Conservation (phyloP, 2,797 vertebrate genomes). For the Argya squamiceps region DNA sequence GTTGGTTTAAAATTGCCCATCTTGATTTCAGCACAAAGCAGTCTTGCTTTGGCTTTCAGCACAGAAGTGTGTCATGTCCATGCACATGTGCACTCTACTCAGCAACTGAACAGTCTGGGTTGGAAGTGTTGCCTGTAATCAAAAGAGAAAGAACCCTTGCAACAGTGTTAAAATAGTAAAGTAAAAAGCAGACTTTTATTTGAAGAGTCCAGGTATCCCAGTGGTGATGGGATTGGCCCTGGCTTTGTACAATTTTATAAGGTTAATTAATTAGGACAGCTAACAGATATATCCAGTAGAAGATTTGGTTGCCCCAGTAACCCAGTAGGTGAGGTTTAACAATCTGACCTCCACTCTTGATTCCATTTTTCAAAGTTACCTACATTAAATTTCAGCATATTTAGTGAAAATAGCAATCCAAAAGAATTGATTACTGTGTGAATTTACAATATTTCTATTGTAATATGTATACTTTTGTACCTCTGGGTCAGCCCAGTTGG, state of each 20-base stretch:
- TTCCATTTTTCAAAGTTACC: no score
- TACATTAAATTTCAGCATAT: no score
- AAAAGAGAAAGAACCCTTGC: background rate
- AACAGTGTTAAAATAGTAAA: background rate
- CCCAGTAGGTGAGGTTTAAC: no score
- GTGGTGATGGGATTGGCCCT: no score
- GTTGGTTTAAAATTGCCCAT: background rate
- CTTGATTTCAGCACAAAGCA: background rate
- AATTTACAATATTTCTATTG: no score
- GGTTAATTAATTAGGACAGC: background rate
- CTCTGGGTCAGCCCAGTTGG: background rate
- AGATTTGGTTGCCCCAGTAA: background rate
- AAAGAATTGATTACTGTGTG: no score
- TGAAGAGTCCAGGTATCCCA: background rate
- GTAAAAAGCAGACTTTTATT: background rate
- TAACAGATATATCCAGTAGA: background rate
- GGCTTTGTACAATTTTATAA: background rate
- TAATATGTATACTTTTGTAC: no score
- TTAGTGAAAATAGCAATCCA: no score
- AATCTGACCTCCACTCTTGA: no score
- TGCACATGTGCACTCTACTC: background rate
- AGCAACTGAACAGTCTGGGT: background rate
- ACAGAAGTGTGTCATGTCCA: rapidly evolving
- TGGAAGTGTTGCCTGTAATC: background rate
- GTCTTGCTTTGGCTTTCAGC: background rate